Evolutionary conservation across 2,888 invertebrate genomes (phyloP).

Genomic region (Aphidoletes aphidimyza): DNA sequence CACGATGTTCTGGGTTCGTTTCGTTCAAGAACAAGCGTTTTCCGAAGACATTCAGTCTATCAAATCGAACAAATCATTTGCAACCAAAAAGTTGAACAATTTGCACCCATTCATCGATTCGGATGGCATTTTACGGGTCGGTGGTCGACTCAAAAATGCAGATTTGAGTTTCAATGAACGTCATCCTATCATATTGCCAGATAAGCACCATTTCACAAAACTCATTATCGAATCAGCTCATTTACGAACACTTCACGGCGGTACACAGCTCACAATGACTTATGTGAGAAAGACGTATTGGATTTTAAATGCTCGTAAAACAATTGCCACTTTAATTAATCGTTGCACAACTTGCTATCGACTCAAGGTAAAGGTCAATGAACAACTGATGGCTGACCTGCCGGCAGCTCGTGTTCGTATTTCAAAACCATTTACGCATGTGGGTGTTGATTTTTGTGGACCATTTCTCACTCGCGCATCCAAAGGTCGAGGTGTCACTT

Average conservation of each 20-base stretch:
- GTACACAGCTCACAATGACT: background rate
- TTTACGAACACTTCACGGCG: background rate
- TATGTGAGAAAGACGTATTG: background rate
- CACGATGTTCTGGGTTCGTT: background rate
- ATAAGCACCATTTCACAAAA: background rate
- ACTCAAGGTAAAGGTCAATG: background rate
- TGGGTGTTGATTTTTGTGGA: constrained; percentile 2
- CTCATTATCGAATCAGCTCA: background rate
- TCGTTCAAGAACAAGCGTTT: background rate
- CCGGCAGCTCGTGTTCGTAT: background rate
- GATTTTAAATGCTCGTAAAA: background rate
- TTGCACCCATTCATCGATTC: background rate
- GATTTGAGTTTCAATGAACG: background rate
- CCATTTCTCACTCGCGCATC: background rate
- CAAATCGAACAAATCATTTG: background rate
- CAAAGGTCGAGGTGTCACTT: background rate
- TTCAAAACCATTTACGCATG: background rate
- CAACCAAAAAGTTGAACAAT: background rate
- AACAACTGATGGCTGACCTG: background rate
- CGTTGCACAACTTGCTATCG: background rate
- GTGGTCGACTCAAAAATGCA: too few species aligned
- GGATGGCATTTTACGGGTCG: too few species aligned
- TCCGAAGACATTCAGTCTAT: background rate
- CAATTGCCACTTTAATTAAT: background rate
- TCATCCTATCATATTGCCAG: constrained; percentile 52